These are phyloP conservation scores for Brachyopa scutellaris DNA, from an alignment of 2,888 invertebrate genomes.

Conservation along the genomic window DNA sequence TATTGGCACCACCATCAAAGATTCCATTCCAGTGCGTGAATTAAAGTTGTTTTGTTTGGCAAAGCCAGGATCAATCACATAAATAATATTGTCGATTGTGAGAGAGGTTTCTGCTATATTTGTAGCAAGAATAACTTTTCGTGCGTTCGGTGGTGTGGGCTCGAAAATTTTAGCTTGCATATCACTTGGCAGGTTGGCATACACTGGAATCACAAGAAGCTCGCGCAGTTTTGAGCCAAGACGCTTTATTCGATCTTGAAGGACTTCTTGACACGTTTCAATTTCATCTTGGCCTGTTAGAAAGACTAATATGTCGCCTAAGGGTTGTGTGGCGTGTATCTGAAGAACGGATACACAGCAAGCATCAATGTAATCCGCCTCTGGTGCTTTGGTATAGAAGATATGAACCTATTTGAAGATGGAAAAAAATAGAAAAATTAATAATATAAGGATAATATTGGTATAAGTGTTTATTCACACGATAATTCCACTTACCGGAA, in stretches of 20 bases:
- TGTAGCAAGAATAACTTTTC: conserved; percentile 98
- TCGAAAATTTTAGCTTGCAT: conserved; percentile 99
- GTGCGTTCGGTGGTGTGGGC: conserved; percentile 96
- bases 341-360: conserved; percentile 98
- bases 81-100: conserved; percentile 99
- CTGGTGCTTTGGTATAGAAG: conserved; percentile 99
- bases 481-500: conserved; percentile 85
- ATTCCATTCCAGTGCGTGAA: conserved; percentile 99
- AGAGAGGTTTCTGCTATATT: conserved; percentile 99
- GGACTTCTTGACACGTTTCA: conserved; percentile 93
- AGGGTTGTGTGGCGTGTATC: conserved; percentile 98
- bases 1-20: conserved; percentile 98
- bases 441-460: neutral
- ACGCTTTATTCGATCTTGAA: conserved; percentile 94
- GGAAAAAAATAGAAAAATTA: neutral
- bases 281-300: conserved; percentile 97
- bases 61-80: conserved; percentile 99
- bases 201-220: conserved; percentile 96
- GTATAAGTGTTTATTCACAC: neutral
- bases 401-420: conserved; percentile 87
- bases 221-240: conserved; percentile 97
- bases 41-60: conserved; percentile 99
- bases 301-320: conserved; percentile 98
- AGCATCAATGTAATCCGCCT: conserved; percentile 99
- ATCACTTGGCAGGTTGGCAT: conserved; percentile 98